A percentile compares a stretch with the other conserved stretches of the same genome.
phyloP scores from a whole-genome alignment of 2,888 invertebrate species.

The Mythimna albipuncta region DNA sequence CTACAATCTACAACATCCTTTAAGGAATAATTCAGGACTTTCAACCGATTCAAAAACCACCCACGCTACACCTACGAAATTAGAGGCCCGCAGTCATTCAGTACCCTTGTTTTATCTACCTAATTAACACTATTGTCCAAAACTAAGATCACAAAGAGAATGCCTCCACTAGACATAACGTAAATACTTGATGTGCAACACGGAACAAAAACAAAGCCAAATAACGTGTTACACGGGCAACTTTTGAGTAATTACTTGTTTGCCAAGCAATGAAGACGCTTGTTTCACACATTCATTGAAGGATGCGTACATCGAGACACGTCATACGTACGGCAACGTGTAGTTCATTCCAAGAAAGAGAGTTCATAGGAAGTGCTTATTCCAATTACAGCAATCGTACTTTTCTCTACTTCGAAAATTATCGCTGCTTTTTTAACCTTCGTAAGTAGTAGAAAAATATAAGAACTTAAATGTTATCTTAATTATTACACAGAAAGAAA shows the following conservation, averaged over 20 bases:
- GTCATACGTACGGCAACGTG: too few species aligned
- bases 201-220: constrained; percentile 32
- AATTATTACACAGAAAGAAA: too few species aligned
- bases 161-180: constrained; percentile 45
- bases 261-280: not conserved
- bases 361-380: too few species aligned
- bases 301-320: too few species aligned
- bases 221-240: constrained; percentile 23
- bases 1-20: not conserved
- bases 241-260: not conserved
- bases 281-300: not conserved
- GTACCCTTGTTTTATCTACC: constrained; percentile 24
- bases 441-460: too few species aligned
- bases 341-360: too few species aligned
- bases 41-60: constrained; percentile 2
- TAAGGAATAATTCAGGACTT: constrained; percentile 29
- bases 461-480: too few species aligned
- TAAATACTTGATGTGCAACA: constrained; percentile 52
- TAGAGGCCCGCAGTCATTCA: not conserved
- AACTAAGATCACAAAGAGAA: constrained; percentile 57
- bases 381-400: too few species aligned
- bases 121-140: constrained; percentile 46
- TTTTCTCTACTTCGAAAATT: too few species aligned
- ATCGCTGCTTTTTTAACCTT: too few species aligned
- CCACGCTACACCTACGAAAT: constrained; percentile 4